These are phyloP conservation scores for Epinotia demarniana DNA, from an alignment of 2,888 invertebrate genomes.

Conservation along the genomic window DNA sequence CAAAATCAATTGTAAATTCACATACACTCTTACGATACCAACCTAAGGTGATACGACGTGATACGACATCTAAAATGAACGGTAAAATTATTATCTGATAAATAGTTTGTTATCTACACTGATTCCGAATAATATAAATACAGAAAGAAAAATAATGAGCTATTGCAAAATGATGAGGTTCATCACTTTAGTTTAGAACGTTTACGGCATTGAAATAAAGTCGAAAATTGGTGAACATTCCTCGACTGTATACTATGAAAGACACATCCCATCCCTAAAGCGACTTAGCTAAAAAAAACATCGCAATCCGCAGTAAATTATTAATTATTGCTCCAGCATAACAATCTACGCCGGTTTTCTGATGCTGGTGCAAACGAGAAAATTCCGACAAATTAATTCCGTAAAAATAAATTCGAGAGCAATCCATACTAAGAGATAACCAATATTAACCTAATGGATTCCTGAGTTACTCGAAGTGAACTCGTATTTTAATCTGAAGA, in stretches of 20 bases:
- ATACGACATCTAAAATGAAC: no score
- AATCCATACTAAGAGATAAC: constrained; percentile 71
- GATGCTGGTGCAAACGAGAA: constrained; percentile 49
- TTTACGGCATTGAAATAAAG: no score
- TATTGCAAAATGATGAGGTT: not conserved
- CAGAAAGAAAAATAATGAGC: no score
- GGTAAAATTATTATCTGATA: no score
- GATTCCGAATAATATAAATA: no score
- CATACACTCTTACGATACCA: not conserved
- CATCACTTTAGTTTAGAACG: not conserved
- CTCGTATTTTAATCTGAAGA: constrained; percentile 80
- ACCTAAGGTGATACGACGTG: no score
- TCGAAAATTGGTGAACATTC: not conserved
- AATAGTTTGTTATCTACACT: no score
- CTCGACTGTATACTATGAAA: not conserved
- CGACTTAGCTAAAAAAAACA: not conserved
- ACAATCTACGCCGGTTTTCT: constrained; percentile 11
- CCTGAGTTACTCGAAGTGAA: constrained; percentile 73
- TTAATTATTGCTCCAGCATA: constrained; percentile 3
- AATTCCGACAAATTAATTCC: constrained; percentile 64
- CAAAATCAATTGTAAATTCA: not conserved
- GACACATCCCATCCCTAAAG: not conserved
- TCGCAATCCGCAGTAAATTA: not conserved
- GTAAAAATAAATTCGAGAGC: constrained; percentile 60
- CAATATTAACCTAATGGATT: constrained; percentile 79